A percentile compares a stretch with the other conserved stretches of the same genome.
Conservation (phyloP, 2,888 invertebrate genomes). For the Antheraea yamamai region DNA sequence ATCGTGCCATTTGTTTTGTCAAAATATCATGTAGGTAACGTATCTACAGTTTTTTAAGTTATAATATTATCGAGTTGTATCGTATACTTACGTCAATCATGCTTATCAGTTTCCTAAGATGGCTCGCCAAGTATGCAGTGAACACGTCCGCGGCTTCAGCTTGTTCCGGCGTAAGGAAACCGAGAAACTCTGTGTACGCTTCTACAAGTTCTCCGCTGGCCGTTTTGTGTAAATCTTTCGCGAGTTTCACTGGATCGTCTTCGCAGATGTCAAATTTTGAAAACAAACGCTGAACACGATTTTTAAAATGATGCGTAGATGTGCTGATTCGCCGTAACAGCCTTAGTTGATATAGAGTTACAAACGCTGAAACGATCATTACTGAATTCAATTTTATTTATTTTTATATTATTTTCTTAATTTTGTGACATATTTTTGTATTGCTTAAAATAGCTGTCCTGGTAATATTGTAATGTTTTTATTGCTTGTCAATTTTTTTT, state of each 20-base stretch:
- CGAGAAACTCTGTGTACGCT: conserved; percentile 61
- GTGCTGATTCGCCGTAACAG: conserved; percentile 40
- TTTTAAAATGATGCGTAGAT: conserved; percentile 41
- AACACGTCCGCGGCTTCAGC: conserved; percentile 56
- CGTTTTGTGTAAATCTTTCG: conserved; percentile 37
- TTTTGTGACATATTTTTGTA: too few species aligned
- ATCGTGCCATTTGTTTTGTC: too few species aligned
- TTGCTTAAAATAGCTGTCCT: too few species aligned
- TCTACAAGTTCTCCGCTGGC: conserved; percentile 51
- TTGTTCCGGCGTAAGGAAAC: conserved; percentile 64
- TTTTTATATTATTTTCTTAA: too few species aligned
- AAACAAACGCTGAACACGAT: conserved; percentile 40
- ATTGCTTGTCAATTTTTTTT: too few species aligned
- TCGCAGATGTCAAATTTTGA: conserved; percentile 44
- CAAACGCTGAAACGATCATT: conserved; percentile 49
- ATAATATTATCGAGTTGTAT: neutral
- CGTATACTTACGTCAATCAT: conserved; percentile 54
- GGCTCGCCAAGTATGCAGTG: conserved; percentile 60
- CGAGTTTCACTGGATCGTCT: conserved; percentile 45
- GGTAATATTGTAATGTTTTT: too few species aligned
- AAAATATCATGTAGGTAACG: too few species aligned
- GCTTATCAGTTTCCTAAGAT: conserved; percentile 47
- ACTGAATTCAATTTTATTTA: too few species aligned
- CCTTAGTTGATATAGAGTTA: conserved; percentile 55
- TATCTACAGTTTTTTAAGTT: too few species aligned